These are phyloP conservation scores for Sminthurinus aureus DNA, from an alignment of 2,888 invertebrate species.

Conservation along the genomic window DNA sequence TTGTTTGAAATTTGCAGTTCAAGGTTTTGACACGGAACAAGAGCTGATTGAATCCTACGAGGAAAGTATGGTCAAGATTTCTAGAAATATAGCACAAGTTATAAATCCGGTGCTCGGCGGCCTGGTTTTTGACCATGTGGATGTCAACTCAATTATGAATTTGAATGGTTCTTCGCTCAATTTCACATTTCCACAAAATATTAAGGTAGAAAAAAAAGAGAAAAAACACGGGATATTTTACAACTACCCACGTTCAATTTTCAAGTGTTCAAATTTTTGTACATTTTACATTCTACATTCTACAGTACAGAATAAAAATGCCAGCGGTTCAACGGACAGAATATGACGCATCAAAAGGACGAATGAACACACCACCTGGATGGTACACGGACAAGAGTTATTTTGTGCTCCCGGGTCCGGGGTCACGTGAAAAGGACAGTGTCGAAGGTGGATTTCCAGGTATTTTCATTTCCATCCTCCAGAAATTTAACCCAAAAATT, in stretches of 20 bases:
- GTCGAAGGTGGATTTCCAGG: slow-evolving; percentile 71
- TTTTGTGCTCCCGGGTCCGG: not conserved
- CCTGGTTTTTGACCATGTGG: slow-evolving; percentile 6
- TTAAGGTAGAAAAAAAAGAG: no score
- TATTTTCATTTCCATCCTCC: not conserved
- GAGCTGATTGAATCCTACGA: not conserved
- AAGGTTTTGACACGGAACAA: no score
- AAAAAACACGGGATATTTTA: no score
- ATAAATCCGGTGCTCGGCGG: slow-evolving; percentile 5
- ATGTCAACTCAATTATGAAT: not conserved
- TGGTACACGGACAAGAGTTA: not conserved
- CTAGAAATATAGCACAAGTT: not conserved
- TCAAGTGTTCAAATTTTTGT: no score
- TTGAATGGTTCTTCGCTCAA: no score
- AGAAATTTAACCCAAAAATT: no score
- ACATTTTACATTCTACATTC: no score
- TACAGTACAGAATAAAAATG: slow-evolving; percentile 15
- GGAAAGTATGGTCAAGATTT: not conserved
- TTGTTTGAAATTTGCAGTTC: no score
- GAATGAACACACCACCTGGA: not conserved
- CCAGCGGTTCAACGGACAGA: not conserved
- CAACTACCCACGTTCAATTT: no score
- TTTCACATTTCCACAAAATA: no score
- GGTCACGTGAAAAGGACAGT: slow-evolving; percentile 68
- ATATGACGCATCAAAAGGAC: not conserved